These are phyloP conservation scores for Dicycla oo DNA, from an alignment of 2,888 invertebrate genomes.

Conservation along the genomic window DNA sequence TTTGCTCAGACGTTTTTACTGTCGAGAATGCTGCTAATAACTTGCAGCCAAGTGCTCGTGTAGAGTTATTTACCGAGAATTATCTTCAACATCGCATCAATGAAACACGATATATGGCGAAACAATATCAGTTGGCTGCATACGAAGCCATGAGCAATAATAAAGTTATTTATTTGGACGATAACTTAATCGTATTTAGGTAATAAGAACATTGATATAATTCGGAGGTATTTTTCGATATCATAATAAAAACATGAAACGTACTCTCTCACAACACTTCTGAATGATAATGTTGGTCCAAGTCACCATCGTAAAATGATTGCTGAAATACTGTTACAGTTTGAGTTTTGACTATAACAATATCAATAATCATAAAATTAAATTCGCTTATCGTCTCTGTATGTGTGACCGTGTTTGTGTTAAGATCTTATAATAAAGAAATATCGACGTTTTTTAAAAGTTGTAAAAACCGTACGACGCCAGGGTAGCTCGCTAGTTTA, in stretches of 20 bases:
- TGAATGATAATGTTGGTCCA: background rate
- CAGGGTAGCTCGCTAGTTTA: no score
- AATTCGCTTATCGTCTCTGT: background rate
- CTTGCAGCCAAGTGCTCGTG: conserved; percentile 51
- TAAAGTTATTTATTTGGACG: conserved; percentile 46
- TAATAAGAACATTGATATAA: conserved; percentile 13
- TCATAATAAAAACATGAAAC: conserved; percentile 22
- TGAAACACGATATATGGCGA: conserved; percentile 49
- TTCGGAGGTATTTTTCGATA: conserved; percentile 14
- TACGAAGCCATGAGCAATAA: conserved; percentile 27
- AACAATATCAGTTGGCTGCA: conserved; percentile 51
- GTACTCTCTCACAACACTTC: background rate
- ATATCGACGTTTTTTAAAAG: background rate
- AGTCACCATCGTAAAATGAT: background rate
- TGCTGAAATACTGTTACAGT: background rate
- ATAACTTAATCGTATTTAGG: conserved; percentile 38
- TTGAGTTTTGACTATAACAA: background rate
- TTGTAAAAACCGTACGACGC: background rate
- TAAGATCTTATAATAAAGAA: no score
- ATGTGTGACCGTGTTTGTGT: background rate
- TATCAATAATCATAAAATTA: background rate
- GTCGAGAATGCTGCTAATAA: conserved; percentile 27
- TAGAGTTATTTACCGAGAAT: conserved; percentile 51
- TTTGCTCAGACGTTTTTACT: conserved; percentile 29
- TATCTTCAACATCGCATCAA: conserved; percentile 48